Evolutionary conservation across 2,797 vertebrate species (phyloP), one percentile per base, ranked within the genome.

Genomic region (Staurois parvus): DNA sequence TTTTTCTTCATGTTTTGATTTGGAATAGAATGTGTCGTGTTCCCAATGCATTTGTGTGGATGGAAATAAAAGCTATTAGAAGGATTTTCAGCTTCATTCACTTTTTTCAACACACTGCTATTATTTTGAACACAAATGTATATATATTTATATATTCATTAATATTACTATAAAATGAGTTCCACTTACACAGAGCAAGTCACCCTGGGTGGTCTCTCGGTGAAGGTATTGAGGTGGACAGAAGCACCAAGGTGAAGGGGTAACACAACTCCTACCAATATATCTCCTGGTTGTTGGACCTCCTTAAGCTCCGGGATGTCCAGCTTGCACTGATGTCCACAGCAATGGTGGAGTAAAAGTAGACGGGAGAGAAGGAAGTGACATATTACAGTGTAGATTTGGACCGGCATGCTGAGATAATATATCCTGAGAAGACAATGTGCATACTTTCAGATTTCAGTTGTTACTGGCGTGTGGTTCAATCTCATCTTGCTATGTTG

Each of bases 171-270:
- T 45, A 45, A 45, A 45, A 45, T 12, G 0, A 2, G 42, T 52
- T 17, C 48, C 13, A 80, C 84, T 81, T 85, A 80, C 77, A 11
- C 56, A 69, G 77, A 76, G 59, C 83, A 84, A 21, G 66, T 81
- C 28, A 64, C 56, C 19, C 26, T 28, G 26, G 80, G 56, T 32
- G 83, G 83, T 66, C 76, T 84, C 30, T 72, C 68, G 1, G 13
- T 84, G 37, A 79, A 84, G 34, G 68, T 30, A 3, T 32, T 40
- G 13, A 7, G 26, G 0, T 66, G 67, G 42, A 72, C 77, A 37
- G 32, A 12, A 11, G 67, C 78, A 15, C 52, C 74, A 42, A 84
- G 30, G 13, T 79, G 83, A 72, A 84, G 42, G n/a, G 83, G 83
- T 72, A 84, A 30, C n/a, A 84, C 34, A 28, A 42, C 68, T 28